Conservation (phyloP, 2,888 invertebrate species). For the Acleris literana region DNA sequence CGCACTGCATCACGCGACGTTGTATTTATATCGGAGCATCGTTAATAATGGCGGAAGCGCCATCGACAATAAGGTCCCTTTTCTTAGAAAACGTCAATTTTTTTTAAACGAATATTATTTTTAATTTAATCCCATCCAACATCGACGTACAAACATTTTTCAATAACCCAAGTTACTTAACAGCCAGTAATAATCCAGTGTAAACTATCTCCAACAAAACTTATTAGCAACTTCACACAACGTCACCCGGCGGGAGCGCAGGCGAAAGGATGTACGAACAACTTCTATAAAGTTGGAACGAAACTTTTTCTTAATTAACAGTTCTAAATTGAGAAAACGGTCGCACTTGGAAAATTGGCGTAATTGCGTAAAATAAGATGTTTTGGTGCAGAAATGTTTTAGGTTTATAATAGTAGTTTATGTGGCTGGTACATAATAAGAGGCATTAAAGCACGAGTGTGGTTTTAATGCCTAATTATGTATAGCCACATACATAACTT, state of each 20-base stretch:
- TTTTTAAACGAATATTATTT: too few relatives aligned
- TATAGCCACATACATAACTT: too few relatives aligned
- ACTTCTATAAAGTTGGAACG: conserved; percentile 12
- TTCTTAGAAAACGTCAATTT: too few relatives aligned
- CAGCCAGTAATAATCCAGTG: neutral
- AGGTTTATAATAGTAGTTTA: too few relatives aligned
- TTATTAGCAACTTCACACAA: conserved; percentile 6
- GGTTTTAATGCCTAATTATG: too few relatives aligned
- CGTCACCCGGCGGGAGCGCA: neutral
- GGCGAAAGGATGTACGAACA: neutral
- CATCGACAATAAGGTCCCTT: too few relatives aligned
- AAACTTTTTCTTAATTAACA: conserved; percentile 30
- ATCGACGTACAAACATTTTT: neutral
- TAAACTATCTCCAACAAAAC: conserved; percentile 6
- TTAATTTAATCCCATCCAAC: neutral
- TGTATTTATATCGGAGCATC: too few relatives aligned
- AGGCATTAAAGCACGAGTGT: too few relatives aligned
- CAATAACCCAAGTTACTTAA: neutral
- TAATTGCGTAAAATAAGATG: conserved; percentile 9
- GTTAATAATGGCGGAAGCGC: too few relatives aligned
- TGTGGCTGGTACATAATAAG: too few relatives aligned
- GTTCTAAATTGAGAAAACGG: conserved; percentile 15
- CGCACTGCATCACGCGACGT: too few relatives aligned
- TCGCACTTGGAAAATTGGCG: conserved; percentile 3
- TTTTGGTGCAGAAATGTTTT: neutral